These are phyloP conservation scores for Anseranas semipalmata DNA, from an alignment of 2,113 vertebrate genomes.

Conservation along the genomic window DNA sequence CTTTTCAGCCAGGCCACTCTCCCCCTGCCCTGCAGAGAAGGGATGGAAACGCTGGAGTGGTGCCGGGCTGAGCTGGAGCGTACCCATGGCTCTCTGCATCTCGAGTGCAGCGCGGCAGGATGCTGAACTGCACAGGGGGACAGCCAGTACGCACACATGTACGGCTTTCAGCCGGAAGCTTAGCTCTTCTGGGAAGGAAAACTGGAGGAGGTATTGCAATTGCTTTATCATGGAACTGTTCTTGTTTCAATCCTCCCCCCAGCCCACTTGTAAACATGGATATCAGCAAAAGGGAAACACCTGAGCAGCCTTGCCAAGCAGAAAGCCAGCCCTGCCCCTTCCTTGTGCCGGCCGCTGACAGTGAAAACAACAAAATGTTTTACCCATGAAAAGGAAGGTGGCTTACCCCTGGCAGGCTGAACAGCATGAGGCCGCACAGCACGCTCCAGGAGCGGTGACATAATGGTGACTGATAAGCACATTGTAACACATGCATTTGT, in stretches of 20 bases:
- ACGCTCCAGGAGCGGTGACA: rapidly evolving
- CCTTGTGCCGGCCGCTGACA: not conserved
- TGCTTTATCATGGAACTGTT: not conserved
- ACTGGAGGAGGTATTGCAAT: not conserved
- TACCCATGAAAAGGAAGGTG: not conserved
- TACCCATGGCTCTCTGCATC: not conserved
- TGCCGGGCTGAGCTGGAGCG: not conserved
- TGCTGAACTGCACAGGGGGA: too few relatives aligned
- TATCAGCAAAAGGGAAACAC: not conserved
- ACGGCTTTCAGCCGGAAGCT: not conserved
- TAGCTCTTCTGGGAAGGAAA: not conserved
- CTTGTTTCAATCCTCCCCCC: not conserved
- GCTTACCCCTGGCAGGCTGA: not conserved
- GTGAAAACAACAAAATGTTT: not conserved
- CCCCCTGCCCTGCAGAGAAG: too few relatives aligned
- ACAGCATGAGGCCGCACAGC: rapidly evolving
- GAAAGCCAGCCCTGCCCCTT: not conserved
- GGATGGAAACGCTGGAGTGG: not conserved
- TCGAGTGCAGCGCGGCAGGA: not conserved
- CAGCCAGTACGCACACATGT: too few relatives aligned
- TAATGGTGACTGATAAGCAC: not conserved
- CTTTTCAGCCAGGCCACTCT: not conserved
- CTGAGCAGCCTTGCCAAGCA: too few relatives aligned
- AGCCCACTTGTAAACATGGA: too few relatives aligned
- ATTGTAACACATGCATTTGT: rapidly evolving